Conservation (phyloP, 2,797 vertebrate genomes). For the Sebastes dallii region DNA sequence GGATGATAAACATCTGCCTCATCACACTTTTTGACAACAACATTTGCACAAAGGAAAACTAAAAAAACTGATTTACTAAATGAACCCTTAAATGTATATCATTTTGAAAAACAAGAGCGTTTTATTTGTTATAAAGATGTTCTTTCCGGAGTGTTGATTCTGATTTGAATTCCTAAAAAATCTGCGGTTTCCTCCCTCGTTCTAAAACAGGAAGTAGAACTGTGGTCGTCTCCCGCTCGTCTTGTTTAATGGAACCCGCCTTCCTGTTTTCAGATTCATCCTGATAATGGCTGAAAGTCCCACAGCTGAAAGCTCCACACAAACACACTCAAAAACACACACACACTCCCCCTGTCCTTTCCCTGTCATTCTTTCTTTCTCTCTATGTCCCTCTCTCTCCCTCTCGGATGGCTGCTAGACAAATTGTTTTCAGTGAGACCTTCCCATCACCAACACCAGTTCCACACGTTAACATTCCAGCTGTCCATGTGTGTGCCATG, state of each 20-base stretch:
- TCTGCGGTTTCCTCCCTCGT: conserved; percentile 79
- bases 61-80: not conserved
- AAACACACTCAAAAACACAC: conserved; percentile 23
- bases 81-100: not conserved
- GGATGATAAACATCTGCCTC: conserved; percentile 36
- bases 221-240: conserved; percentile 72
- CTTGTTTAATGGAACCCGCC: conserved; percentile 82
- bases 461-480: conserved; percentile 50
- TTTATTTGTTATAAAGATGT: conserved; percentile 1
- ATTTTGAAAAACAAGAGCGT: not conserved
- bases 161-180: conserved; percentile 84
- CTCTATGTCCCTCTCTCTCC: not conserved
- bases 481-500: conserved; percentile 31
- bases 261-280: conserved; percentile 86
- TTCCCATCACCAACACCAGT: conserved; percentile 18
- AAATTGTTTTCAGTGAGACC: conserved; percentile 11
- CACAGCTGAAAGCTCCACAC: conserved; percentile 50
- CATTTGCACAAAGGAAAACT: not conserved
- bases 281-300: conserved; percentile 76
- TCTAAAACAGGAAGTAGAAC: conserved; percentile 81
- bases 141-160: conserved; percentile 32
- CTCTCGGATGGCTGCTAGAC: conserved; percentile 27
- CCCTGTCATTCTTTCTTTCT: conserved; percentile 25
- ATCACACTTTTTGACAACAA: not conserved
- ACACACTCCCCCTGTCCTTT: conserved; percentile 26